Evolutionary conservation across 2,888 invertebrate species (phyloP), one percentile per base, ranked within the genome.

Genomic region (Drosophila sordidula): DNA sequence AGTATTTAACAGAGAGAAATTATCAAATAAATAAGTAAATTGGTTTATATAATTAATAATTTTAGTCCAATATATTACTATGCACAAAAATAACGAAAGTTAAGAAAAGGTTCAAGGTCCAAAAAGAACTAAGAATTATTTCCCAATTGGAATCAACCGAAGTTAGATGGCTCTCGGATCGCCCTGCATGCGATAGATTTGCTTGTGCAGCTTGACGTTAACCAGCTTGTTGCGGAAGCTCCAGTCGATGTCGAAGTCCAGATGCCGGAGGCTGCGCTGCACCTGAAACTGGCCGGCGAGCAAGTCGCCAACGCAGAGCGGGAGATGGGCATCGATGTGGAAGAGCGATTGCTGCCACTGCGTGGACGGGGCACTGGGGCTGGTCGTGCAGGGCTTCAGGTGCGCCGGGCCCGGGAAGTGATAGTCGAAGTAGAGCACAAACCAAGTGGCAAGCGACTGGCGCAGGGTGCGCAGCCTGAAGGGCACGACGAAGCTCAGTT

Each of bases 201-300:
- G 78, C 3, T 46, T 63, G 22, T 74, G 81, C 25, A 11, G 1
- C 9, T 14, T 4, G 0, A 80, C 18, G 2, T 16, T 38, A 1
- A 68, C 49, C 55, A 78, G 36, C 4, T 68, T 1, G 6, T 66
- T 78, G 12, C n/a, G 16, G 6, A 54, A 65, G 5, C 65, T 51
- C 81, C 81, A 78, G 2, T 39, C 46, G 51, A 78, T 74, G 46
- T 80, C 75, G 41, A 78, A 78, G 52, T 78, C 81, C 18, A 78
- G 45, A 38, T 78, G 59, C 0, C 49, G 51, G 0, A 2, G 0
- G 12, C 22, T 14, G 0, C 78, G 74, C 11, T n/a, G 2, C 1
- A 78, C 67, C 6, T 18, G 14, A 4, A 78, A 78, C 3, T 32
- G 16, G 0, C 81, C 78, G 0, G 1, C 0, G 5, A 78, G 6